These are phyloP conservation scores for Folsomia manolachei DNA, from an alignment of 2,888 invertebrate species.

Conservation along the genomic window DNA sequence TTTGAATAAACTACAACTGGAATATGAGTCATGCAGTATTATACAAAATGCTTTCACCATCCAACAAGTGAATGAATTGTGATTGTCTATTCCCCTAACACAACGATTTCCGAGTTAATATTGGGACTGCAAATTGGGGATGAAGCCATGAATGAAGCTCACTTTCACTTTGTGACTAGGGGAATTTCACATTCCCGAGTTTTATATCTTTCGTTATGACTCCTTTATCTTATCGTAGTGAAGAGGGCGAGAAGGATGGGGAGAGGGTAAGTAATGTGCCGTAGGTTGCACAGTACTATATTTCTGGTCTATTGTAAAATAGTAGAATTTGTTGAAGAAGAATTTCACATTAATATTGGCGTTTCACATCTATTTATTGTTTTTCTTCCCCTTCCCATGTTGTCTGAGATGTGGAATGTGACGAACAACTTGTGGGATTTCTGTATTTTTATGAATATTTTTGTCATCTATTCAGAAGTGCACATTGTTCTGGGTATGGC, in stretches of 20 bases:
- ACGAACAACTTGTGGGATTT: too few species aligned
- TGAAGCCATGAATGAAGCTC: slow-evolving; percentile 5
- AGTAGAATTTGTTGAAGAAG: neutral
- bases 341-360: slow-evolving; percentile 17
- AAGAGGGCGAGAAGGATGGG: neutral
- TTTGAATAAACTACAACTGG: too few species aligned
- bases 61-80: neutral
- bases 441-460: too few species aligned
- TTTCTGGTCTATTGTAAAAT: neutral
- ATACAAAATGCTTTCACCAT: neutral
- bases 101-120: neutral
- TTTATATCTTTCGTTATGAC: slow-evolving; percentile 26
- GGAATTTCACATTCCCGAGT: slow-evolving; percentile 26
- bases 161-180: slow-evolving; percentile 26
- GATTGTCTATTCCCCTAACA: neutral
- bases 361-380: neutral
- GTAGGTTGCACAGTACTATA: too few species aligned
- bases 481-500: slow-evolving; percentile 5
- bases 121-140: slow-evolving; percentile 7
- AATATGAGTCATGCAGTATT: neutral
- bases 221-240: slow-evolving; percentile 23
- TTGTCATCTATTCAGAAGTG: too few species aligned
- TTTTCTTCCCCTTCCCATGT: neutral
- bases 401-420: too few species aligned
- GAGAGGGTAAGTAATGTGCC: too few species aligned